A percentile compares a stretch with the other conserved stretches of the same genome.
These are phyloP conservation scores for Himalopsyche phryganea DNA, from an alignment of 1,140 invertebrate genomes.

Conservation along the genomic window DNA sequence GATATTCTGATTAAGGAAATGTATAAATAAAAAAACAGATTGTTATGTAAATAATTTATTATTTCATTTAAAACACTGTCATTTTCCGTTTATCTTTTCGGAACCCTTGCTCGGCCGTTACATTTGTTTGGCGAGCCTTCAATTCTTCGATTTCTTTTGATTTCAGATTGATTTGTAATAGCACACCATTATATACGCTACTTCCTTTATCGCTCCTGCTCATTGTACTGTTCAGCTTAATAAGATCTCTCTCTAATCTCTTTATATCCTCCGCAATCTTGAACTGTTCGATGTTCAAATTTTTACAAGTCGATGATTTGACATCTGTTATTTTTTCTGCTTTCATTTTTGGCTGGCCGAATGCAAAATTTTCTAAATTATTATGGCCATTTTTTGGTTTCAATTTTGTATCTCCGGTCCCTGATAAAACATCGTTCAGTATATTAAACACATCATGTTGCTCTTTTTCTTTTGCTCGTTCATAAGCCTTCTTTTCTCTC, in stretches of 20 bases:
- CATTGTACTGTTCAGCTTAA: conserved; percentile 62
- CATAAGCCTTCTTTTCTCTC: conserved; percentile 59
- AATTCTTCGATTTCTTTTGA: conserved; percentile 60
- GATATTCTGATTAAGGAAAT: too few relatives aligned
- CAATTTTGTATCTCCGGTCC: conserved; percentile 35
- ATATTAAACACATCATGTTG: conserved; percentile 75
- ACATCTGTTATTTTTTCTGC: conserved; percentile 37
- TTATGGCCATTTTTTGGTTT: conserved; percentile 32
- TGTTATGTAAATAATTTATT: too few relatives aligned
- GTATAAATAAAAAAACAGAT: too few relatives aligned
- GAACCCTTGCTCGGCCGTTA: conserved; percentile 65
- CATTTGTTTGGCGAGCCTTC: conserved; percentile 58
- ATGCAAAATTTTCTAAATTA: conserved; percentile 26
- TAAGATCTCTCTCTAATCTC: conserved; percentile 63
- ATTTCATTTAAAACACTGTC: conserved; percentile 57
- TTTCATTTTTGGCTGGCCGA: conserved; percentile 7
- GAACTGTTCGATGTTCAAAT: conserved; percentile 72
- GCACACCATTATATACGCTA: conserved; percentile 56
- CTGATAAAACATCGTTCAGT: conserved; percentile 67
- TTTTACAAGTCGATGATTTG: conserved; percentile 61
- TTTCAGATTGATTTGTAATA: conserved; percentile 57
- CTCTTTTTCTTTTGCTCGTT: conserved; percentile 55
- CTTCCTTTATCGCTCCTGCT: conserved; percentile 57
- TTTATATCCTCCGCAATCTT: conserved; percentile 70
- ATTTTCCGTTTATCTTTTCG: conserved; percentile 67